Evolutionary conservation across 1,140 invertebrate species (phyloP).

Genomic region (Diprion similis): DNA sequence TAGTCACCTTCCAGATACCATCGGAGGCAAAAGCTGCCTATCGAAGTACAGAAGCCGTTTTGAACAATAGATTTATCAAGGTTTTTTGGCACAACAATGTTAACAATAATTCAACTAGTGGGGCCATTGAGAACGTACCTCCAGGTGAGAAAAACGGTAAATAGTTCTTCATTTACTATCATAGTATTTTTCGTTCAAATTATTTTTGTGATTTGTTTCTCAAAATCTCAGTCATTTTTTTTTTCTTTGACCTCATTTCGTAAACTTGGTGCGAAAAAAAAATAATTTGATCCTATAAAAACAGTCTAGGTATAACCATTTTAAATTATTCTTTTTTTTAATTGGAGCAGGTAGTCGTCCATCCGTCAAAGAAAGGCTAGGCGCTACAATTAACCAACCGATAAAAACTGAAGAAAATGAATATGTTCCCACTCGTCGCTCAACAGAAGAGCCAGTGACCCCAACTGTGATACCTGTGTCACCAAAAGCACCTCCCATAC

Average conservation of each 20-base stretch:
- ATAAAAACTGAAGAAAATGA: slow-evolving; percentile 53
- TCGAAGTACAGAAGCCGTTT: slow-evolving; percentile 91
- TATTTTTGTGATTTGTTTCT: no score
- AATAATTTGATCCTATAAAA: slow-evolving; percentile 10
- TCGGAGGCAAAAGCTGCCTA: slow-evolving; percentile 92
- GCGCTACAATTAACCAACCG: slow-evolving; percentile 44
- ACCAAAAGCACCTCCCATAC: slow-evolving; percentile 27
- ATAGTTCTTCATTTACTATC: slow-evolving; percentile 5
- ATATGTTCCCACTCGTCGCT: slow-evolving; percentile 56
- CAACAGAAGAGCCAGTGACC: slow-evolving; percentile 45
- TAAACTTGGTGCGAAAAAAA: not conserved
- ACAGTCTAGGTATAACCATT: not conserved
- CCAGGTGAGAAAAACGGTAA: slow-evolving; percentile 43
- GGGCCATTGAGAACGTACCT: slow-evolving; percentile 59
- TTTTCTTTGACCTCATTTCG: not conserved
- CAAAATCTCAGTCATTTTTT: not conserved
- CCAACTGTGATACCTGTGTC: slow-evolving; percentile 27
- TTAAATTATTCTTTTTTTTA: slow-evolving; percentile 6
- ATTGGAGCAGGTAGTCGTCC: slow-evolving; percentile 38
- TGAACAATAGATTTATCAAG: slow-evolving; percentile 92
- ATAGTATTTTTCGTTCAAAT: not conserved
- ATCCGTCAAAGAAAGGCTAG: slow-evolving; percentile 57
- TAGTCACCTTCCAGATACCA: slow-evolving; percentile 90
- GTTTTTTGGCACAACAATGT: slow-evolving; percentile 79
- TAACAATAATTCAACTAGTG: slow-evolving; percentile 44